Evolutionary conservation across 2,888 invertebrate species (phyloP), one percentile per base, ranked within the genome.

Genomic region (Diabrotica balteata): DNA sequence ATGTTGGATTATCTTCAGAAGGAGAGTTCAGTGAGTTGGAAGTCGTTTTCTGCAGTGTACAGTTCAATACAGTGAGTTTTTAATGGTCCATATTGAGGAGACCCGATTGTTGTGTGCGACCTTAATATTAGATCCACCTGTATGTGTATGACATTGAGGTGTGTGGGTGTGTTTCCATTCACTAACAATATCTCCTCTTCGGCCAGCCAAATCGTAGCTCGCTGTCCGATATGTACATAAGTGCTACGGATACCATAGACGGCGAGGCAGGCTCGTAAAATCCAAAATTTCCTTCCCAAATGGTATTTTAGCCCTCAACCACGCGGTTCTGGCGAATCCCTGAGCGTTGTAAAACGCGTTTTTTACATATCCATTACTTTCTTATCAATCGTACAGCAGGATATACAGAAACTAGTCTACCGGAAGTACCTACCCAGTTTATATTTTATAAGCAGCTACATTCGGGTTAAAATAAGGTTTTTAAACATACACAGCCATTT

Each of bases 121-220:
- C 70, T 71, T 68, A 67, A 68, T 70, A 66, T 66, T 67, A 63
- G 59, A 73, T 78, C 75, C 79, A 79, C 78, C 78, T 80, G 79
- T 77, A 76, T 80, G 77, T 78, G 78, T 79, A 77, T 80, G 82
- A 81, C 80, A 81, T 82, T 81, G 80, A 80, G 76, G 75, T 76
- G 79, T 79, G 80, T 80, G 80, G 80, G 80, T 79, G 80, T 78
- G 74, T 76, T 76, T 77, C 78, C 79, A 79, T 80, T 80, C 79
- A 80, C 78, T 78, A 78, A 75, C 73, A 68, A 72, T 62, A 62
- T 67, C 62, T 67, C 58, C 58, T 66, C 72, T 74, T 75, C 70
- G 69, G 69, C 72, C 71, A 62, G 67, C 64, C 66, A 66, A 66
- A 68, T 64, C 59, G 62, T 66, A 66, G 66, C 32, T 32, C 32